phyloP scores from a whole-genome alignment of 2,113 vertebrate genomes.

The Octodon degus region DNA sequence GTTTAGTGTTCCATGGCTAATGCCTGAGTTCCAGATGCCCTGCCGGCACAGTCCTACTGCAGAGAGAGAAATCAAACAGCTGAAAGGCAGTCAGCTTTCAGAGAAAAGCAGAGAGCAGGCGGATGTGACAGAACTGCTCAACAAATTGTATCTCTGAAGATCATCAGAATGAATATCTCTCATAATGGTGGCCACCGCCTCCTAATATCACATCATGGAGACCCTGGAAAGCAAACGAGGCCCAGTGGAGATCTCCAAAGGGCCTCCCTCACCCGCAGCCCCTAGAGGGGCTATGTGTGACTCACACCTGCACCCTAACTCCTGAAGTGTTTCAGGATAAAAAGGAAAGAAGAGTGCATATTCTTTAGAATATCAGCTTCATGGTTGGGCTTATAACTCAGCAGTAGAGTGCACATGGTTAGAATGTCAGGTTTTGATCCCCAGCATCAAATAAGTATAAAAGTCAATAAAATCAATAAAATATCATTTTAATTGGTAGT shows the following conservation, averaged over 20 bases:
- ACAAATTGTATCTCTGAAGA: slow-evolving; percentile 76
- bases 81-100: background rate
- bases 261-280: background rate
- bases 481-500: background rate
- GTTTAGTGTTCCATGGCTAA: background rate
- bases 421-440: background rate
- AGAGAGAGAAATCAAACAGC: slow-evolving; percentile 58
- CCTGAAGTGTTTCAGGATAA: background rate
- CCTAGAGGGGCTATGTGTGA: background rate
- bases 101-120: slow-evolving; percentile 27
- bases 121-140: background rate
- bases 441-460: background rate
- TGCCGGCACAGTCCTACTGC: background rate
- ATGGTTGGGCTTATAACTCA: background rate
- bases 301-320: background rate
- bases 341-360: background rate
- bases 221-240: slow-evolving; percentile 73
- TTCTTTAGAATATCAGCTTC: background rate
- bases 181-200: slow-evolving; percentile 70
- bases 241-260: slow-evolving; percentile 31
- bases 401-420: background rate
- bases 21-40: background rate
- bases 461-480: background rate
- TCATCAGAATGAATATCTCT: slow-evolving; percentile 67
- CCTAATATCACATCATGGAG: slow-evolving; percentile 72